phyloP scores from a whole-genome alignment of 2,888 invertebrate genomes.

The Nipponacmea schrenckii region DNA sequence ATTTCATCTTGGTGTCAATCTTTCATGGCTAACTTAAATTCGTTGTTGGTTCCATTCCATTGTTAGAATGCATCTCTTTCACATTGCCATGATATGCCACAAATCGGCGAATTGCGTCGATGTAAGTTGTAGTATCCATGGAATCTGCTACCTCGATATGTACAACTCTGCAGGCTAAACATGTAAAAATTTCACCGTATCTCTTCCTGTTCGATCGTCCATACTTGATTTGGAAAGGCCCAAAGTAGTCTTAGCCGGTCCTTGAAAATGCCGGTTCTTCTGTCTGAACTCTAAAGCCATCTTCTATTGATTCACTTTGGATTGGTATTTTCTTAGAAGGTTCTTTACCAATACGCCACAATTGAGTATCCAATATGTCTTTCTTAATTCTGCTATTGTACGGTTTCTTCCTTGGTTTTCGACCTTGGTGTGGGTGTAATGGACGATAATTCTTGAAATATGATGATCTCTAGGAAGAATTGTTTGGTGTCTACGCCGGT shows the following conservation, averaged over 20 bases:
- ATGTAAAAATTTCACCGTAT: constrained; percentile 31
- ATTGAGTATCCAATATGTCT: constrained; percentile 17
- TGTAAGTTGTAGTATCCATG: constrained; percentile 8
- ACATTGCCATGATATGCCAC: constrained; percentile 15
- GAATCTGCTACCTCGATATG: constrained; percentile 23
- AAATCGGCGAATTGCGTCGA: constrained; percentile 24
- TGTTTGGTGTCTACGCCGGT: constrained; percentile 7
- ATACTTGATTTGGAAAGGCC: constrained; percentile 25
- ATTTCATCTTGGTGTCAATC: not conserved
- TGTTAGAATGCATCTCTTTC: constrained; percentile 18
- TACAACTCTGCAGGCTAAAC: constrained; percentile 20
- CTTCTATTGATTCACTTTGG: constrained; percentile 1
- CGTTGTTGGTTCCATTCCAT: constrained; percentile 18
- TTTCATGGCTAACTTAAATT: not conserved
- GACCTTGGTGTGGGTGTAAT: constrained; percentile 6
- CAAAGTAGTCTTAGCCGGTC: constrained; percentile 13
- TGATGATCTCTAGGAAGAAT: constrained; percentile 11
- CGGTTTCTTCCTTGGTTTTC: constrained; percentile 3
- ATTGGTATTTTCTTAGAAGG: not conserved
- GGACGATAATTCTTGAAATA: constrained; percentile 10
- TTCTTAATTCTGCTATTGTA: not conserved
- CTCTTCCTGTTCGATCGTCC: constrained; percentile 22
- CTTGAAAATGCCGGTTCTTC: constrained; percentile 27
- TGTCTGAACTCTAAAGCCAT: constrained; percentile 27
- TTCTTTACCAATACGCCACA: not conserved